Conservation (phyloP, 2,113 vertebrate species). For the Motacilla alba region DNA sequence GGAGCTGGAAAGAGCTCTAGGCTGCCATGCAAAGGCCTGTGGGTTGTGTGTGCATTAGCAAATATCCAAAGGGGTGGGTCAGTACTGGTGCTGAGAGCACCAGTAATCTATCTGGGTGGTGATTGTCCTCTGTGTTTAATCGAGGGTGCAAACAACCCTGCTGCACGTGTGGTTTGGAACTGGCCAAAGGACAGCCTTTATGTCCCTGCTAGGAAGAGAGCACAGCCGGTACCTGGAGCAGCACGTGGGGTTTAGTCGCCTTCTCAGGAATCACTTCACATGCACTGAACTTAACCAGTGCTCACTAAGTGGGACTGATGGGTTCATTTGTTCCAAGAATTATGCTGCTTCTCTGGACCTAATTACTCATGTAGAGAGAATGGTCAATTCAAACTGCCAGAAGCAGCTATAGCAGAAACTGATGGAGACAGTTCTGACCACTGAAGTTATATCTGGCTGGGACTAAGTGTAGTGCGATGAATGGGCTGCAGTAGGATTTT, state of each 20-base stretch:
- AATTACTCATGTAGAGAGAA: background rate
- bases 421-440: background rate
- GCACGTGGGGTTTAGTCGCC: accelerated
- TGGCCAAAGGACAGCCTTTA: background rate
- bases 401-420: background rate
- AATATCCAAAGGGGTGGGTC: background rate
- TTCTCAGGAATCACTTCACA: background rate
- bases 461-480: background rate
- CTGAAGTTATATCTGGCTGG: background rate
- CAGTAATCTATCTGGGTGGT: background rate
- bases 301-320: background rate
- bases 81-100: background rate
- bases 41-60: background rate
- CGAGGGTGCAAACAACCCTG: background rate
- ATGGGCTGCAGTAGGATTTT: background rate
- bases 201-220: background rate
- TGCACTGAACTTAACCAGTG: background rate
- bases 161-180: background rate
- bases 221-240: background rate
- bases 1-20: background rate
- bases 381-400: background rate
- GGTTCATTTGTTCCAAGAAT: background rate
- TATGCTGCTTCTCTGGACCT: background rate
- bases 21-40: background rate
- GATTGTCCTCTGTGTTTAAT: background rate